Conservation (phyloP, 2,113 vertebrate species). For the Aphyosemion australe region DNA sequence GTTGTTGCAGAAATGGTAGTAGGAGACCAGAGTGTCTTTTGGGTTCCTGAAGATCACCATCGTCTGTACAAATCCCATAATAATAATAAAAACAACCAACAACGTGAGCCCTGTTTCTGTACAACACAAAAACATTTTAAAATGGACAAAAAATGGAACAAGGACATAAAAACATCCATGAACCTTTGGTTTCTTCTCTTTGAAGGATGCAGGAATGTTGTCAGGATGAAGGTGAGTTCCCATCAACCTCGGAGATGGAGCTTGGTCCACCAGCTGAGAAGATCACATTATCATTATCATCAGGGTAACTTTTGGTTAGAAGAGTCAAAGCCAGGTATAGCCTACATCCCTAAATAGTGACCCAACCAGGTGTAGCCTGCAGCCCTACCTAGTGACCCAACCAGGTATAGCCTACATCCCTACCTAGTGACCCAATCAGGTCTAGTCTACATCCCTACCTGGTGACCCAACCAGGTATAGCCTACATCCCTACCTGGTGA, state of each 20-base stretch:
- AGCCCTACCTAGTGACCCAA: no score
- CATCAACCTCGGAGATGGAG: constrained; percentile 63
- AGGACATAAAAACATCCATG: no score
- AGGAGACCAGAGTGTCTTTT: constrained; percentile 84
- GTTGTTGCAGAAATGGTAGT: constrained; percentile 83
- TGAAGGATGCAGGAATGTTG: constrained; percentile 64
- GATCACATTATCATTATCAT: not conserved
- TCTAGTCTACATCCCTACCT: no score
- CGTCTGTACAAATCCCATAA: constrained; percentile 62
- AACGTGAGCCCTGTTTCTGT: not conserved
- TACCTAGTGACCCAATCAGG: no score
- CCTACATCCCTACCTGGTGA: no score
- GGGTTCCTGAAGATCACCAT: constrained; percentile 84
- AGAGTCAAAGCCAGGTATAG: no score
- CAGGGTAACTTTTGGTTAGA: no score
- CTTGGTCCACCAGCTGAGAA: constrained; percentile 39
- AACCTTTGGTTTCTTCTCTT: constrained; percentile 59
- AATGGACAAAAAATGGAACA: not conserved
- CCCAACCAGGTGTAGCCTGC: no score
- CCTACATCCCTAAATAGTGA: no score
- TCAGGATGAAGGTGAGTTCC: constrained; percentile 70
- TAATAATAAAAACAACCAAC: not conserved
- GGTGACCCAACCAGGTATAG: no score
- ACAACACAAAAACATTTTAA: not conserved
- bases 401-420: no score